Evolutionary conservation across 2,888 invertebrate genomes (phyloP), one percentile per base, ranked within the genome.

Genomic region (Hylaea fasciaria): DNA sequence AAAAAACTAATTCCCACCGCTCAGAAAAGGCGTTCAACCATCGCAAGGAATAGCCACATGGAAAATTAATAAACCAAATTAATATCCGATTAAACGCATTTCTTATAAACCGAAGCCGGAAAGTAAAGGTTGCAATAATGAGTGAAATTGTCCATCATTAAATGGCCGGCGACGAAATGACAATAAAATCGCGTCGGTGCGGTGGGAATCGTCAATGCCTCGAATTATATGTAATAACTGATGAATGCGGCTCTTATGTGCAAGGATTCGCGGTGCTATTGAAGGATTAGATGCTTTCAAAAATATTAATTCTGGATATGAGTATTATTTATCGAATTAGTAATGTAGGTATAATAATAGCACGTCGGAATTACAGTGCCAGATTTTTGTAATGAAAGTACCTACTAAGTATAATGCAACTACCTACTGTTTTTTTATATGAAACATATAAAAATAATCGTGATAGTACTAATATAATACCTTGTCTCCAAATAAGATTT

Each of bases 151-250:
- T 66, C 70, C 74, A 71, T 70, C 70, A 70, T 72, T 77, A 70
- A 73, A 69, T 62, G 57, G 64, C 49, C 56, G 68, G 76, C 70
- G 80, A 80, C 72, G 75, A 79, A 81, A 80, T 72, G 71, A 66
- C 76, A 73, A 79, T 82, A 73, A 75, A 76, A 77, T 73, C 69
- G 71, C 56, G 40, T 52, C 68, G 57, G 58, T 54, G 53, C 68
- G 57, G 58, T 54, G 53, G 41, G 56, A 58, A 51, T 63, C 51
- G 59, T 44, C 60, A 63, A 66, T 66, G 60, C 35, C 68, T 58
- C 53, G 44, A 50, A 66, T 66, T 66, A 66, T 57, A 58, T 29
- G 46, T 59, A 60, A 62, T 62, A 57, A 49, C 43, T 54, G 39
- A 40, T 45, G 66, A 59, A 76, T 72, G 66, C 72, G 11, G 54